Percentiles rank a stretch among this genome's conserved stretches.
Conservation (phyloP, 2,113 vertebrate genomes). For the Oryzias javanicus region DNA sequence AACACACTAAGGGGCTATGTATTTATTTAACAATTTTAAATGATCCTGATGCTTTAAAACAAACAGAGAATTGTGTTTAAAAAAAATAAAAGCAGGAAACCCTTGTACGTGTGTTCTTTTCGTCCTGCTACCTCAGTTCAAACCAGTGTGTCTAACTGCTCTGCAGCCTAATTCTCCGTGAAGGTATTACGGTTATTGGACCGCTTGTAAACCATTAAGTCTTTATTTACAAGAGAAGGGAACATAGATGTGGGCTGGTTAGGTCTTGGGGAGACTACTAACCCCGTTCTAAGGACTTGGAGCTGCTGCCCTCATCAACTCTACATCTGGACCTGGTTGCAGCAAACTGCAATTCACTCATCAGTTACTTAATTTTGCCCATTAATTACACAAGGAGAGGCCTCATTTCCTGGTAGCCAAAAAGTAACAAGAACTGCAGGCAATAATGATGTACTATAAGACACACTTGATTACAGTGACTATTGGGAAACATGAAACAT, state of each 20-base stretch:
- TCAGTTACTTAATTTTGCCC: conserved; percentile 74
- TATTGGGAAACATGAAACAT: conserved; percentile 49
- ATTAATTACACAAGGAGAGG: conserved; percentile 70
- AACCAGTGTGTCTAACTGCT: conserved; percentile 50
- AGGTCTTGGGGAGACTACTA: conserved; percentile 53
- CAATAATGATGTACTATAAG: conserved; percentile 42
- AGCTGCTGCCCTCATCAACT: conserved; percentile 23
- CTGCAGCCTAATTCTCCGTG: conserved; percentile 68
- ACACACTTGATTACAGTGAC: conserved; percentile 49
- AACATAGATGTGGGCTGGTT: conserved; percentile 36
- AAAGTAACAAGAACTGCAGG: conserved; percentile 51
- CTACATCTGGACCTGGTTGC: conserved; percentile 73
- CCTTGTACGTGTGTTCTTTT: not conserved
- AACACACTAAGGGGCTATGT: not conserved
- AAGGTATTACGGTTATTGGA: conserved; percentile 77
- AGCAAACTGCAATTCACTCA: conserved; percentile 60
- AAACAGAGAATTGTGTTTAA: not conserved
- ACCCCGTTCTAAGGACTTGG: conserved; percentile 60
- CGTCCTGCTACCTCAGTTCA: conserved; percentile 12
- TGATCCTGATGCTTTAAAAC: conserved; percentile 8
- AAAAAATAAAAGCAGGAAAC: not conserved
- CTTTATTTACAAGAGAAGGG: conserved; percentile 76
- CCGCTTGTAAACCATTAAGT: conserved; percentile 77
- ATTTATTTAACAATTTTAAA: conserved; percentile 9
- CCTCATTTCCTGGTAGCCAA: conserved; percentile 60